These are phyloP conservation scores for Cinclus mexicanus DNA, from an alignment of 2,113 vertebrate species.

Conservation along the genomic window DNA sequence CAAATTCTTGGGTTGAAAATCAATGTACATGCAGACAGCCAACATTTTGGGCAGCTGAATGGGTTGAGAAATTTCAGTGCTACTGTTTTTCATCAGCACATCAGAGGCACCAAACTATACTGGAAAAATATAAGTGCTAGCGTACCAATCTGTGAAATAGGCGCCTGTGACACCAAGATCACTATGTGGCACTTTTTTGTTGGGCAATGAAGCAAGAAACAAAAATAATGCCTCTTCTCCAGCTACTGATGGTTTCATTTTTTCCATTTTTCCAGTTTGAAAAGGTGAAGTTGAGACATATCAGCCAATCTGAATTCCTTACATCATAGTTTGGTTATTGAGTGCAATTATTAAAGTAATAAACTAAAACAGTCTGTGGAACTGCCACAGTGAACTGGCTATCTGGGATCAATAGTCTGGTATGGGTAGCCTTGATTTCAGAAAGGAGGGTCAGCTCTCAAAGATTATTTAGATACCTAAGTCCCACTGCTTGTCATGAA, in stretches of 20 bases:
- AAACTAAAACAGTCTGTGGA: neutral
- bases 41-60: neutral
- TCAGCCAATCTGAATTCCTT: neutral
- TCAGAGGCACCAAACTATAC: neutral
- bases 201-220: neutral
- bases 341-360: neutral
- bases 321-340: neutral
- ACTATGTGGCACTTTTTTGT: accelerated
- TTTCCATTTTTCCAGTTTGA: neutral
- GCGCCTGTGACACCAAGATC: neutral
- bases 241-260: neutral
- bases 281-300: neutral
- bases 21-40: neutral
- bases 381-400: neutral
- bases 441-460: neutral
- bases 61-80: neutral
- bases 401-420: accelerated
- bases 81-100: neutral
- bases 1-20: neutral
- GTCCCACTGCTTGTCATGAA: neutral
- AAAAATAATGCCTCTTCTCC: neutral
- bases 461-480: neutral
- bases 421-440: neutral
- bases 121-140: neutral
- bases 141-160: neutral